These are phyloP conservation scores for Pseudolaguvia tuberculata DNA, from an alignment of 2,113 vertebrate genomes.

Conservation along the genomic window DNA sequence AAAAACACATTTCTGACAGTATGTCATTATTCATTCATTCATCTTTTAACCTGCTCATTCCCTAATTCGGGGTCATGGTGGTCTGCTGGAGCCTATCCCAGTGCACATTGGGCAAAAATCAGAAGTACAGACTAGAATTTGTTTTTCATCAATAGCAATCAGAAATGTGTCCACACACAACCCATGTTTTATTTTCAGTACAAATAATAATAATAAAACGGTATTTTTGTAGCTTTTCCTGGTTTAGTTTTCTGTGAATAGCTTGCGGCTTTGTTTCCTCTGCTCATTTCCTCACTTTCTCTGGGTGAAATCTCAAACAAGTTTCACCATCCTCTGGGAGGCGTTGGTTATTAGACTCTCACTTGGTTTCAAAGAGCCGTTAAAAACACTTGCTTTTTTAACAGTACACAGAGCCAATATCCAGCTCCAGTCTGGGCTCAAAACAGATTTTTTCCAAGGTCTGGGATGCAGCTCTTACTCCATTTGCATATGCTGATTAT, in stretches of 20 bases:
- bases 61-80: too few species aligned
- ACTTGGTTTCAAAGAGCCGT: slow-evolving; percentile 36
- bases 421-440: background rate
- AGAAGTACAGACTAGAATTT: too few species aligned
- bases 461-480: slow-evolving; percentile 9
- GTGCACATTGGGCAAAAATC: too few species aligned
- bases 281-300: slow-evolving; percentile 1
- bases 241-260: background rate
- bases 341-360: slow-evolving; percentile 36
- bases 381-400: slow-evolving; percentile 31
- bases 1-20: too few species aligned
- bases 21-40: too few species aligned
- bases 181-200: background rate
- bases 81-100: too few species aligned
- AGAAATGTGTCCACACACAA: background rate
- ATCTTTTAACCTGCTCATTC: too few species aligned
- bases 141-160: too few species aligned
- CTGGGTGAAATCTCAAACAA: slow-evolving; percentile 34
- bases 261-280: background rate
- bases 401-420: background rate
- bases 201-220: background rate
- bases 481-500: slow-evolving; percentile 36
- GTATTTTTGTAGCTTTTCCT: background rate
- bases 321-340: slow-evolving; percentile 47
- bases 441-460: background rate